phyloP scores from a whole-genome alignment of 2,797 vertebrate species.

The Haliaeetus vocifer region DNA sequence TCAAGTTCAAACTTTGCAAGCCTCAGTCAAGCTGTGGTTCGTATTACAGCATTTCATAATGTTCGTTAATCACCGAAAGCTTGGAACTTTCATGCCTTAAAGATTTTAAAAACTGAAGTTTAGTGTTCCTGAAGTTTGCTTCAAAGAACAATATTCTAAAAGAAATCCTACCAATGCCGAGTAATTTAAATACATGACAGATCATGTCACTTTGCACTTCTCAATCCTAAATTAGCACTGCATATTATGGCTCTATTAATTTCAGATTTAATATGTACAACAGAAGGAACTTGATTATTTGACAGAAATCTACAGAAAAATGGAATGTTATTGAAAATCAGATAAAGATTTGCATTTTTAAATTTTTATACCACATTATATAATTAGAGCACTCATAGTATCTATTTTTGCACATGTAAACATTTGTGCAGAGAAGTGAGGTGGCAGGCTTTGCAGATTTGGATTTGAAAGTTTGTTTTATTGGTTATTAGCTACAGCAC shows the following conservation, averaged over 20 bases:
- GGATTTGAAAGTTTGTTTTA: background rate
- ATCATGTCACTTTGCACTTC: slow-evolving; percentile 11
- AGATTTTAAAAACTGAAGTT: background rate
- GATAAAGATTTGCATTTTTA: background rate
- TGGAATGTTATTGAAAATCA: background rate
- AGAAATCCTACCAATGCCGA: background rate
- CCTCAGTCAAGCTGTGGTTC: background rate
- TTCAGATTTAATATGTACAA: background rate
- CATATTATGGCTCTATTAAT: background rate
- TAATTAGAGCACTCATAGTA: background rate
- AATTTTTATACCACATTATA: background rate
- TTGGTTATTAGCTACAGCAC: background rate
- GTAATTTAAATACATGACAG: slow-evolving; percentile 24
- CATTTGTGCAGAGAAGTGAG: background rate
- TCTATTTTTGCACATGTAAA: background rate
- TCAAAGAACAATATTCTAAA: background rate
- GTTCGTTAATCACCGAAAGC: background rate
- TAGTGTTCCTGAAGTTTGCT: background rate
- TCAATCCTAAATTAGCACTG: background rate
- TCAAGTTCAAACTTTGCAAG: background rate
- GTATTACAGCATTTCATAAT: background rate
- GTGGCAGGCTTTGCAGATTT: background rate
- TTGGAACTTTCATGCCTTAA: background rate
- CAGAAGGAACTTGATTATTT: background rate
- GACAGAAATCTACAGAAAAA: background rate